These are phyloP conservation scores for Celastrina argiolus DNA, from an alignment of 2,888 invertebrate species.

Conservation along the genomic window DNA sequence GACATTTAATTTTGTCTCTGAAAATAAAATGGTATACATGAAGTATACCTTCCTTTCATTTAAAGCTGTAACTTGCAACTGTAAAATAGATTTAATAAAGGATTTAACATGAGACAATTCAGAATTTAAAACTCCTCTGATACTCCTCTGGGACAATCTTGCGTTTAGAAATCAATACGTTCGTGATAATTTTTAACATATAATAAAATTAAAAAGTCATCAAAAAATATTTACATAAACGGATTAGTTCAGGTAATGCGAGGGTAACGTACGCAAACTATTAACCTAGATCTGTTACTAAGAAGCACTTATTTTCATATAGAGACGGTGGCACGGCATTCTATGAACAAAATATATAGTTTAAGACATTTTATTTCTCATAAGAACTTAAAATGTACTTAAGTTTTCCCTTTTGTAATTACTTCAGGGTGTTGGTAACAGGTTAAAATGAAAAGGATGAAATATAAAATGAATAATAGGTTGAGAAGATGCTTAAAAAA, in stretches of 20 bases:
- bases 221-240: constrained; percentile 14
- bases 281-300: constrained; percentile 26
- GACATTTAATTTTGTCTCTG: too few relatives aligned
- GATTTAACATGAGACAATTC: too few relatives aligned
- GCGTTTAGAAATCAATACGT: neutral
- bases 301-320: constrained; percentile 30
- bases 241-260: constrained; percentile 8
- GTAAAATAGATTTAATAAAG: too few relatives aligned
- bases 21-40: too few relatives aligned
- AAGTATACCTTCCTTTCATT: too few relatives aligned
- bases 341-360: constrained; percentile 12
- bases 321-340: constrained; percentile 24
- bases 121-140: too few relatives aligned
- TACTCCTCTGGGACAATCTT: neutral
- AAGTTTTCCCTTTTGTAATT: too few relatives aligned
- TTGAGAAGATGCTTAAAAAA: too few relatives aligned
- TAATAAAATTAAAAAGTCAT: neutral
- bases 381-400: neutral
- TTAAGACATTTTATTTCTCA: neutral
- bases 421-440: too few relatives aligned
- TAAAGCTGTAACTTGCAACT: too few relatives aligned
- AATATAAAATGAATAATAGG: too few relatives aligned
- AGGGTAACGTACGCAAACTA: constrained; percentile 18
- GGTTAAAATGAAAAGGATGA: too few relatives aligned
- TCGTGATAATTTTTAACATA: neutral